Conservation (phyloP, 2,888 invertebrate genomes). For the Agrochola macilenta region DNA sequence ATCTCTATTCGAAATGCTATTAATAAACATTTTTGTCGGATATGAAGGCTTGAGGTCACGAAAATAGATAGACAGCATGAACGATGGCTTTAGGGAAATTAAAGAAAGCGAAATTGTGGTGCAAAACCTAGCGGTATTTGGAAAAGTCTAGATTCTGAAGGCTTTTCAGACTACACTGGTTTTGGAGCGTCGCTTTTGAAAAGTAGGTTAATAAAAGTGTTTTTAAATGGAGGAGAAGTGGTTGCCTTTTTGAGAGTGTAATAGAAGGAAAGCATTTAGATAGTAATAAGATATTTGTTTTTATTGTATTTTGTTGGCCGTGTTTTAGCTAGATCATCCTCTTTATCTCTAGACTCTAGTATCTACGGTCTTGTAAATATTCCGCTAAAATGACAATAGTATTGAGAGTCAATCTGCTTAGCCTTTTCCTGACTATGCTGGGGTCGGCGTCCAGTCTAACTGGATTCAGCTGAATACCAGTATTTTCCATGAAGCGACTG, state of each 20-base stretch:
- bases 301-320: neutral
- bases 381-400: neutral
- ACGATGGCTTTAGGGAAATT: conserved; percentile 76
- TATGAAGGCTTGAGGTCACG: conserved; percentile 56
- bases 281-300: neutral
- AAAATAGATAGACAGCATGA: conserved; percentile 71
- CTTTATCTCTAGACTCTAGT: neutral
- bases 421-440: neutral
- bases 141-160: conserved; percentile 60
- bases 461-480: neutral
- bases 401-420: neutral
- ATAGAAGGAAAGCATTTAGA: neutral
- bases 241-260: conserved; percentile 21
- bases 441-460: neutral
- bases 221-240: conserved; percentile 38
- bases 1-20: conserved; percentile 29
- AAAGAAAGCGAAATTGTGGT: conserved; percentile 75
- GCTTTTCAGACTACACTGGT: conserved; percentile 43
- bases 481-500: neutral
- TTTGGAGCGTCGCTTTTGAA: conserved; percentile 43
- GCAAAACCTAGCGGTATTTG: conserved; percentile 48
- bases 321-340: neutral
- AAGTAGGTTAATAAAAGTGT: conserved; percentile 62
- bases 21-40: conserved; percentile 56
- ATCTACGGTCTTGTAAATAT: neutral